Conservation (phyloP, 2,113 vertebrate genomes). For the Aleadryas rufinucha region DNA sequence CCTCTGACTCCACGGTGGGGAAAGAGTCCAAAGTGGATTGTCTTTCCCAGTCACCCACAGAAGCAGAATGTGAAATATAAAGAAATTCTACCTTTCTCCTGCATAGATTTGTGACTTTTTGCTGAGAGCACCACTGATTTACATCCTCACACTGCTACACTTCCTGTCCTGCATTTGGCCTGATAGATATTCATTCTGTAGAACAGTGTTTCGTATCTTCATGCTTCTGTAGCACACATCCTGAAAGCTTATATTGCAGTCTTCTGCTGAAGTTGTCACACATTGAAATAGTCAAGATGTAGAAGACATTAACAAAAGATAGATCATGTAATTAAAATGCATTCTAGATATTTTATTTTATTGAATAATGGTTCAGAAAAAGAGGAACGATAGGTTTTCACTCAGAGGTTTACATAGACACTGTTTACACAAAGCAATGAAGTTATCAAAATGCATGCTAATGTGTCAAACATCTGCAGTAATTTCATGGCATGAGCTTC, state of each 20-base stretch:
- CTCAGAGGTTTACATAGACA: not conserved
- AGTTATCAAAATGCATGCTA: not conserved
- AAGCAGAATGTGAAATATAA: not conserved
- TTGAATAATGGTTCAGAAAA: not conserved
- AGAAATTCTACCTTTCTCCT: not conserved
- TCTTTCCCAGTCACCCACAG: not conserved
- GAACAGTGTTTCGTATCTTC: not conserved
- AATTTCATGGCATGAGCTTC: constrained; percentile 16
- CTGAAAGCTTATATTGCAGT: not conserved
- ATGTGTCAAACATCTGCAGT: not conserved
- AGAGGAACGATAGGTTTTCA: not conserved
- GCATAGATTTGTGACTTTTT: not conserved
- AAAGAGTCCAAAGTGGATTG: not conserved
- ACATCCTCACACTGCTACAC: not conserved
- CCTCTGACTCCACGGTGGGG: not conserved
- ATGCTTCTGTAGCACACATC: not conserved
- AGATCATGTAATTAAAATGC: not conserved
- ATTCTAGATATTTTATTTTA: not conserved
- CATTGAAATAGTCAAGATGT: not conserved
- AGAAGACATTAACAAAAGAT: not conserved
- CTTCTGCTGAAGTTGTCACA: not conserved
- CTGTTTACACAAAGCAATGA: not conserved
- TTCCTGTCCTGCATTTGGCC: not conserved
- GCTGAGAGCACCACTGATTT: not conserved
- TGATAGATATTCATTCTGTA: not conserved